These are phyloP conservation scores for Nothoprocta pentlandii DNA, from an alignment of 2,113 vertebrate species.

Conservation along the genomic window DNA sequence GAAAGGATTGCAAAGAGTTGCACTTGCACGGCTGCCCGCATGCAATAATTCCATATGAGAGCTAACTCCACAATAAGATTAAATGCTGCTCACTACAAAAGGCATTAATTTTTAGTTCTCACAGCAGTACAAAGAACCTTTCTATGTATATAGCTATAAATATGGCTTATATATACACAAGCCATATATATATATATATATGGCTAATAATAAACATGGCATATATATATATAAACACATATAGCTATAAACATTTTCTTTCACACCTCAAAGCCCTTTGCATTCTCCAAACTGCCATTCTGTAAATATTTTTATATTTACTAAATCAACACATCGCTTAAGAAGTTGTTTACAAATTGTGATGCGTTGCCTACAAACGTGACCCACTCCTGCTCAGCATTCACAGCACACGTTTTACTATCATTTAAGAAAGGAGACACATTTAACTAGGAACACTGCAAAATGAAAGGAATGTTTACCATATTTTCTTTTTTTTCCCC, in stretches of 20 bases:
- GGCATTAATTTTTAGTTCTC: conserved; percentile 23
- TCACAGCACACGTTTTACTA: neutral
- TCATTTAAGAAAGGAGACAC: neutral
- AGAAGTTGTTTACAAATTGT: conserved; percentile 29
- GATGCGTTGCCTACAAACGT: neutral
- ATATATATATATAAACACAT: neutral
- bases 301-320: neutral
- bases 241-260: conserved; percentile 25
- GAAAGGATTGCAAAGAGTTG: conserved; percentile 1
- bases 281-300: neutral
- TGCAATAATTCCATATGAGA: conserved; percentile 21
- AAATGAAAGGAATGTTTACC: neutral
- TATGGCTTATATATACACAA: neutral
- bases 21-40: conserved; percentile 31
- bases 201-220: no score
- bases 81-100: conserved; percentile 1
- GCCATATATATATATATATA: no score
- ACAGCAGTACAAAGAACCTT: conserved; percentile 16
- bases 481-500: neutral
- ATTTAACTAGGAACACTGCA: neutral
- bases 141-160: conserved; percentile 21
- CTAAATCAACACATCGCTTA: neutral
- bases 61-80: neutral
- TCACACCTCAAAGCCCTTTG: neutral
- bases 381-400: neutral